A percentile compares a stretch with the other conserved stretches of the same genome.
Conservation (phyloP, 2,888 invertebrate genomes). For the Salpingus planirostris region DNA sequence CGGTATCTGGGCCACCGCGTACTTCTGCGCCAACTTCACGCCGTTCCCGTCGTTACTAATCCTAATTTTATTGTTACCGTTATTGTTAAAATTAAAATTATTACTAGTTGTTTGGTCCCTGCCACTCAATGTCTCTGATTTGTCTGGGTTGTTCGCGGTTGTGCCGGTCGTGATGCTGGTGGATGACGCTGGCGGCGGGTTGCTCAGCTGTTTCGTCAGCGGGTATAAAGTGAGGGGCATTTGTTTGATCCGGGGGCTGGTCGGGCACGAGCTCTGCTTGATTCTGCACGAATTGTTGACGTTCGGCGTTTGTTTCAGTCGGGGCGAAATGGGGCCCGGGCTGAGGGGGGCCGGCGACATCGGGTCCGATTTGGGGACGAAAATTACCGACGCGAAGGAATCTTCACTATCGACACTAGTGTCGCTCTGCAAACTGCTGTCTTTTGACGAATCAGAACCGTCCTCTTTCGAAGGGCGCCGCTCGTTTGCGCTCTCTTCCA, state of each 20-base stretch:
- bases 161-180: too few species aligned
- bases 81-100: too few species aligned
- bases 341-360: conserved; percentile 53
- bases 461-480: conserved; percentile 76
- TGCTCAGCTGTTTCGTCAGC: conserved; percentile 51
- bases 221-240: conserved; percentile 48
- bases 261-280: conserved; percentile 59
- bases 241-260: conserved; percentile 58
- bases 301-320: conserved; percentile 57
- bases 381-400: conserved; percentile 88
- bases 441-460: conserved; percentile 81
- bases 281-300: conserved; percentile 71
- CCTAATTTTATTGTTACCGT: too few species aligned
- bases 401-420: conserved; percentile 92
- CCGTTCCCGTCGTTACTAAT: too few species aligned
- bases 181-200: conserved; percentile 51
- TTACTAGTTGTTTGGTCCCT: conserved; percentile 28
- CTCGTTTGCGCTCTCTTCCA: conserved; percentile 41
- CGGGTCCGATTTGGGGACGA: conserved; percentile 74
- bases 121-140: too few species aligned
- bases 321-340: conserved; percentile 54
- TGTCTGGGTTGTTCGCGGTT: conserved; percentile 26
- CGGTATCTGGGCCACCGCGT: conserved; percentile 37
- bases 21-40: conserved; percentile 39
- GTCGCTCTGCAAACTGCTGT: conserved; percentile 85